phyloP scores from a whole-genome alignment of 1,140 invertebrate genomes.

The Mactra quadrangularis region DNA sequence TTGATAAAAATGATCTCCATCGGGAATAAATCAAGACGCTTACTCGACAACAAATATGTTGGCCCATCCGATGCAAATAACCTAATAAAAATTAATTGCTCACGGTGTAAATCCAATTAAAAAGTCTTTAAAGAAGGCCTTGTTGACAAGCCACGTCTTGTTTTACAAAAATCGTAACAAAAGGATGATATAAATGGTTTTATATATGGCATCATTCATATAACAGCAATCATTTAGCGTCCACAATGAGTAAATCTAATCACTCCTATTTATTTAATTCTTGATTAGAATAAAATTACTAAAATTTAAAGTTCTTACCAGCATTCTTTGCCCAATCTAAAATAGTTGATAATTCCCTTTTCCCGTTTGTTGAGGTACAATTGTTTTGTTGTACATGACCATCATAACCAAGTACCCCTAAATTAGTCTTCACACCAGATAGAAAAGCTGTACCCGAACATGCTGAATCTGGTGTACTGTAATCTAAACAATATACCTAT shows the following conservation, averaged over 20 bases:
- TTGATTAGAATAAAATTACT: neutral
- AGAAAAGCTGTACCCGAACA: conserved; percentile 94
- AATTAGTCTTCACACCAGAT: conserved; percentile 93
- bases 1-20: neutral
- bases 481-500: conserved; percentile 95
- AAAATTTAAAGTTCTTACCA: conserved; percentile 19
- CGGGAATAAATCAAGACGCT: neutral
- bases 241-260: too few relatives aligned
- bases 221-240: too few relatives aligned
- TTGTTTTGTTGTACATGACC: conserved; percentile 84
- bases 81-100: too few relatives aligned
- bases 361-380: neutral
- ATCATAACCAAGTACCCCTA: conserved; percentile 91
- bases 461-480: conserved; percentile 95
- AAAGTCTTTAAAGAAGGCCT: too few relatives aligned
- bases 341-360: conserved; percentile 86
- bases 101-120: too few relatives aligned
- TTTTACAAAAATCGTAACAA: too few relatives aligned
- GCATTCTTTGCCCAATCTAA: conserved; percentile 87
- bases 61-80: too few relatives aligned
- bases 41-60: too few relatives aligned
- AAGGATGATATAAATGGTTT: too few relatives aligned
- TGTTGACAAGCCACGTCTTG: too few relatives aligned
- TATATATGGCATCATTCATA: too few relatives aligned
- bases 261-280: too few relatives aligned